phyloP scores from a whole-genome alignment of 1,140 invertebrate species.

The Formica selysi region DNA sequence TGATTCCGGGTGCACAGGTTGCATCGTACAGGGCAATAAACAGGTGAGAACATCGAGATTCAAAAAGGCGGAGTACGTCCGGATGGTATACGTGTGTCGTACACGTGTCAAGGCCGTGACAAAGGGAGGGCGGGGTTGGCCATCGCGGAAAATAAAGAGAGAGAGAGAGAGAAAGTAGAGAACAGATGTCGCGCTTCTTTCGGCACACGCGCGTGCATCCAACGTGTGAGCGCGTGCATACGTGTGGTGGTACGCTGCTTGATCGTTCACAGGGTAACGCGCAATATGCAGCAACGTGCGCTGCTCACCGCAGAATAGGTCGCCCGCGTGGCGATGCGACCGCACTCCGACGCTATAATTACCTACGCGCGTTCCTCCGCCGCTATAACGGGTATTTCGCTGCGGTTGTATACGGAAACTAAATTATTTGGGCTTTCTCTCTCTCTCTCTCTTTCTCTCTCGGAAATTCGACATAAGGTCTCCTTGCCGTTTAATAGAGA shows the following conservation, averaged over 20 bases:
- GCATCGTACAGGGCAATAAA: background rate
- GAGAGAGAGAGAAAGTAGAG: background rate
- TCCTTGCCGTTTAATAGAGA: slow-evolving; percentile 30
- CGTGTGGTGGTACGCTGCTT: background rate
- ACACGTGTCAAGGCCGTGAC: slow-evolving; percentile 22
- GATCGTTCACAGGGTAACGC: slow-evolving; percentile 39
- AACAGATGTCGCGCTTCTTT: slow-evolving; percentile 45
- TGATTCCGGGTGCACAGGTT: background rate
- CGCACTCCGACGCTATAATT: slow-evolving; percentile 60
- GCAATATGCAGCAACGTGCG: slow-evolving; percentile 58
- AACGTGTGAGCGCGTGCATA: background rate
- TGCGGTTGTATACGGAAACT: slow-evolving; percentile 62
- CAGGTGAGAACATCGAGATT: slow-evolving; percentile 47
- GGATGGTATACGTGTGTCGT: slow-evolving; percentile 19
- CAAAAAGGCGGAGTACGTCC: slow-evolving; percentile 20
- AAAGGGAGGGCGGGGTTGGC: background rate
- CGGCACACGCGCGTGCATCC: background rate
- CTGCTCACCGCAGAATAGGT: slow-evolving; percentile 63
- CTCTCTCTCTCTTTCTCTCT: no score
- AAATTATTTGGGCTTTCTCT: slow-evolving; percentile 45
- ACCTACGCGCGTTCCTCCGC: slow-evolving; percentile 50
- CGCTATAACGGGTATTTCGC: slow-evolving; percentile 47
- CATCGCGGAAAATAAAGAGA: background rate
- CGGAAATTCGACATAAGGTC: slow-evolving; percentile 35
- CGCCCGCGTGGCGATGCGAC: slow-evolving; percentile 59